A percentile compares a stretch with the other conserved stretches of the same genome.
Conservation (phyloP, 2,113 vertebrate species). For the Cichladusa arquata region DNA sequence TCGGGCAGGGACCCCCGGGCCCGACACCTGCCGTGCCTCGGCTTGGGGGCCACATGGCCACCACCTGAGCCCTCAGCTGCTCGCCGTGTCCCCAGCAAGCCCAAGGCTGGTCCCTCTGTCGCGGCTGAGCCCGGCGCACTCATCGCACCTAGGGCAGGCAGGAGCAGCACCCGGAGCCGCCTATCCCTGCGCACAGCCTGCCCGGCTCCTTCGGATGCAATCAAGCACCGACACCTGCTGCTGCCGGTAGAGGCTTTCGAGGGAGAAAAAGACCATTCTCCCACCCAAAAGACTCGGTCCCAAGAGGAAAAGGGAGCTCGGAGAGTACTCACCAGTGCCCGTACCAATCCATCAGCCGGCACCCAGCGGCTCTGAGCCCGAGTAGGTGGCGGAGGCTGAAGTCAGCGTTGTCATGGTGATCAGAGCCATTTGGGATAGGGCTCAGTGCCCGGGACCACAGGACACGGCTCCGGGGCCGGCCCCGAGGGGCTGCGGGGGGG, state of each 20-base stretch:
- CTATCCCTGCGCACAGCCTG: fast-evolving
- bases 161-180: neutral
- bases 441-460: neutral
- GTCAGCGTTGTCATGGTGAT: constrained; percentile 36
- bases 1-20: neutral
- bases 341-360: constrained; percentile 15
- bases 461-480: neutral
- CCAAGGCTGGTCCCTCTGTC: neutral
- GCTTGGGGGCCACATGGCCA: fast-evolving
- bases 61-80: neutral
- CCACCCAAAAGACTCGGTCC: neutral
- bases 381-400: constrained; percentile 39
- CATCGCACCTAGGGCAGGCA: neutral
- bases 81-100: neutral
- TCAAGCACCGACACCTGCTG: neutral
- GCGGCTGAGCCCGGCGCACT: neutral
- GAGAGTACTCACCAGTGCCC: constrained; percentile 13
- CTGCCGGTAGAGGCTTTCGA: neutral
- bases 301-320: neutral
- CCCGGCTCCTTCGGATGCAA: fast-evolving
- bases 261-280: neutral
- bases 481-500: neutral
- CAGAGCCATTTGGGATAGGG: constrained; percentile 9
- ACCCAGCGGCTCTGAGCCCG: neutral
- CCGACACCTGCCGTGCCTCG: fast-evolving